Evolutionary conservation across 2,888 invertebrate genomes (phyloP).

Genomic region (Polydrusus cervinus): DNA sequence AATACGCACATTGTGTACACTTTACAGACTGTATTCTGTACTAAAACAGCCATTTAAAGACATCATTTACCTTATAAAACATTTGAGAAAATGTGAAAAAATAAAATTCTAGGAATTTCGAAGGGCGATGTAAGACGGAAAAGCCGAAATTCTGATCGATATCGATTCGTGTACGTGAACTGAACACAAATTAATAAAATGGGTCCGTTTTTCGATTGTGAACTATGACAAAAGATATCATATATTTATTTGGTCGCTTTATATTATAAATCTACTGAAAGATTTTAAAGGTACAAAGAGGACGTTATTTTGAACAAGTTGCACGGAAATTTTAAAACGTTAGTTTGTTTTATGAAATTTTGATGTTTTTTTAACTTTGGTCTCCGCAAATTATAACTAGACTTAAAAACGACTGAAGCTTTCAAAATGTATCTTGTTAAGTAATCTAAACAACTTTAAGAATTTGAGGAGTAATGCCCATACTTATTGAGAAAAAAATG

Average conservation of each 20-base stretch:
- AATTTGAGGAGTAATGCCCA: too few relatives aligned
- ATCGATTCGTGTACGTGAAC: constrained; percentile 47
- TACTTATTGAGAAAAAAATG: too few relatives aligned
- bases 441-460: too few relatives aligned
- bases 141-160: constrained; percentile 43
- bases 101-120: constrained; percentile 33
- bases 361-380: too few relatives aligned
- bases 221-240: constrained; percentile 22
- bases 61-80: background rate
- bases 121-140: constrained; percentile 31
- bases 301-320: background rate
- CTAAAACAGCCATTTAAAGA: too few relatives aligned
- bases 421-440: too few relatives aligned
- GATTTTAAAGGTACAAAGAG: background rate
- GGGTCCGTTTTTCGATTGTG: constrained; percentile 32
- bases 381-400: too few relatives aligned
- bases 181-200: constrained; percentile 38
- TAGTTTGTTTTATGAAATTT: too few relatives aligned
- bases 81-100: constrained; percentile 15
- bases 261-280: constrained; percentile 5
- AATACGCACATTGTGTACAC: too few relatives aligned
- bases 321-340: too few relatives aligned
- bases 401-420: too few relatives aligned
- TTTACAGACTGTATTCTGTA: too few relatives aligned
- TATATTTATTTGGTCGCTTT: constrained; percentile 1